Base-by-base conservation (phyloP, 2,888 invertebrate genomes). In the Lasioglossum pauxillum region DNA sequence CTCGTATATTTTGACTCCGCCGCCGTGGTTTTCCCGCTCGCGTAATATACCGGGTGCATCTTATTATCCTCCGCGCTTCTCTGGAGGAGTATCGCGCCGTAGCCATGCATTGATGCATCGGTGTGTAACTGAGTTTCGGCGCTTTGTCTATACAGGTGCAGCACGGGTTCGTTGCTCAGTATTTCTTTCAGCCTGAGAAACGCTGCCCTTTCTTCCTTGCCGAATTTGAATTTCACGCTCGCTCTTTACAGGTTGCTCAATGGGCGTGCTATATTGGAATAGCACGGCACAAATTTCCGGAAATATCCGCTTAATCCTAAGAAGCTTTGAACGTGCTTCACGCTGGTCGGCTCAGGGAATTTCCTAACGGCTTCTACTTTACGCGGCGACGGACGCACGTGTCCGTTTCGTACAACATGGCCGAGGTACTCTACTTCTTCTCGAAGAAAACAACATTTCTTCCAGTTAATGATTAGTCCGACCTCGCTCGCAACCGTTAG, bases 71-170 rank as follows among this genome's bases (percentile, higher is more conserved):
- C 10, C 1, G 16, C 2, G 16, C n/a, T 35, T 23, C 73, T 49
- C 23, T 80, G 80, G 19, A 74, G 19, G 12, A 80, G 12, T 19
- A 80, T 80, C 73, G 80, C 80, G 16, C 67, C 80, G 41, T 67
- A 80, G 2, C 67, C 74, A 7, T 44, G 60, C 23, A 57, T 80
- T 8, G 38, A 67, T 4, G 67, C 75, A 19, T 80, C 74, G 0
- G 64, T 74, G 8, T 80, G 38, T 2, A 80, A 49, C 49, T 23
- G 74, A 38, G 12, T 53, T 53, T 80, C 60, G 8, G 80, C 74
- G 2, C 27, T 35, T 1, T n/a, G 35, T 7, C 27, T 14, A 27
- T 80, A 74, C 4, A 80, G 35, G 12, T 1, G 14, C 16, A 80
- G 10, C 8, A 80, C 74, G 5, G 74, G 74, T n/a, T 80, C 35